phyloP scores from a whole-genome alignment of 2,113 vertebrate genomes.

The Protobothrops flavoviridis region DNA sequence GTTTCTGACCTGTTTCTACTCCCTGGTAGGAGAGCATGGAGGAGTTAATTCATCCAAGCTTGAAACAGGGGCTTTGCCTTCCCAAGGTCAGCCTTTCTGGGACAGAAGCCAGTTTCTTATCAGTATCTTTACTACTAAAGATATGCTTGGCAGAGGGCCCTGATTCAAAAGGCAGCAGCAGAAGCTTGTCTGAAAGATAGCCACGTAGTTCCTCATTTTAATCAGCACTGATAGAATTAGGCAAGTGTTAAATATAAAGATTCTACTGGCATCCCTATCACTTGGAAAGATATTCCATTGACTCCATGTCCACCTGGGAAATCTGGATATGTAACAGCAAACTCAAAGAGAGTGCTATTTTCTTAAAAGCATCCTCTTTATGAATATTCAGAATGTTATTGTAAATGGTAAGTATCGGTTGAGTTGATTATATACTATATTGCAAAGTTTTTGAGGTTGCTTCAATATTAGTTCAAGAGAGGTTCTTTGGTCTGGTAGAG shows the following conservation, averaged over 20 bases:
- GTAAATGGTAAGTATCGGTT: background rate
- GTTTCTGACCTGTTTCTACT: background rate
- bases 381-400: background rate
- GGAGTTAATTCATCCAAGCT: background rate
- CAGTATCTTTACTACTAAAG: background rate
- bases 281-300: background rate
- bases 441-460: background rate
- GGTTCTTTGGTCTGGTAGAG: background rate
- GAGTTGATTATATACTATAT: background rate
- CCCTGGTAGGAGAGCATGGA: background rate
- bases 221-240: background rate
- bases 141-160: background rate
- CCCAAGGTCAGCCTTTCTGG: background rate
- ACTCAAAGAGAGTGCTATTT: background rate
- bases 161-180: background rate
- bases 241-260: background rate
- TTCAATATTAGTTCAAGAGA: background rate
- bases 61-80: background rate
- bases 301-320: background rate
- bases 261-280: background rate
- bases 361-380: background rate
- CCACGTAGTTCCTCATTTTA: background rate
- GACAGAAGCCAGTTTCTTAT: background rate
- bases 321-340: background rate
- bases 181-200: background rate